phyloP scores from a whole-genome alignment of 2,113 vertebrate genomes.

The Orthochromis indermauri region DNA sequence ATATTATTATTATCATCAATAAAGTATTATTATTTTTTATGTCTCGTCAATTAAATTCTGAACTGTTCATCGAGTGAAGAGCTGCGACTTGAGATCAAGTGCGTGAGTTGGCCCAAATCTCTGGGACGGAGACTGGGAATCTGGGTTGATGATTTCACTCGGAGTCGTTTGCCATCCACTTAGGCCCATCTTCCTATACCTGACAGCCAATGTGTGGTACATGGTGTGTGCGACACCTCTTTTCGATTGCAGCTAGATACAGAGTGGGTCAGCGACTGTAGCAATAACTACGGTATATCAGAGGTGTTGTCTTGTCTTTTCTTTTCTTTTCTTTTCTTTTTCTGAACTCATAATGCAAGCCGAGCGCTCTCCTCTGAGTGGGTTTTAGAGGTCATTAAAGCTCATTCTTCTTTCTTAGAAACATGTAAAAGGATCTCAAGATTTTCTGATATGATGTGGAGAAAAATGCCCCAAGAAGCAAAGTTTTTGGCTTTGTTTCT shows the following conservation, averaged over 20 bases:
- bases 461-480: background rate
- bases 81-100: background rate
- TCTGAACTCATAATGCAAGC: background rate
- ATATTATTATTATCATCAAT: rapidly evolving
- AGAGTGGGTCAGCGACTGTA: background rate
- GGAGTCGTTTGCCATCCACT: background rate
- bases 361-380: background rate
- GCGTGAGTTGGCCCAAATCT: background rate
- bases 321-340: background rate
- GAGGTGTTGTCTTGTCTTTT: background rate
- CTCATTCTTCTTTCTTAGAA: background rate
- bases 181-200: background rate
- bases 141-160: background rate
- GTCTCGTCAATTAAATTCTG: background rate
- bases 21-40: background rate
- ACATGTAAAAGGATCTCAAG: background rate
- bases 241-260: background rate
- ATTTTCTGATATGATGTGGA: background rate
- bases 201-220: background rate
- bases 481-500: background rate
- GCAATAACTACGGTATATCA: background rate
- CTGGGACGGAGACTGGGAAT: background rate
- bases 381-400: background rate
- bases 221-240: background rate
- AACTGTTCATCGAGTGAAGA: background rate